A percentile compares a stretch with the other conserved stretches of the same genome.
phyloP scores from a whole-genome alignment of 1,140 invertebrate genomes.

The Pentalonia nigronervosa region DNA sequence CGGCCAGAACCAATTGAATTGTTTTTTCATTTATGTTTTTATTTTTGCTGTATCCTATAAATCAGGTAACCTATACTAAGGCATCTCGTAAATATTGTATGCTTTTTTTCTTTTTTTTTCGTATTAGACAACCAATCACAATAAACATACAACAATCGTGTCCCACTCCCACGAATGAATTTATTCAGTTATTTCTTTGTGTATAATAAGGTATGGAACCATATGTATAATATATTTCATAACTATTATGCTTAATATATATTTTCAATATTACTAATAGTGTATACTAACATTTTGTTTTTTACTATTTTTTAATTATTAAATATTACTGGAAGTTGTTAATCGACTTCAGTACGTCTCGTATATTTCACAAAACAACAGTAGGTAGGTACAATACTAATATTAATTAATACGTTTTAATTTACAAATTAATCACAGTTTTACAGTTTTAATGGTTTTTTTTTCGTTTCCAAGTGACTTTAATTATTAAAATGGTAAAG shows the following conservation, averaged over 20 bases:
- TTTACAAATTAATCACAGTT: neutral
- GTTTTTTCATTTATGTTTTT: neutral
- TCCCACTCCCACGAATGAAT: neutral
- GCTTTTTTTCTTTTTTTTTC: no score
- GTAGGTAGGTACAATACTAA: no score
- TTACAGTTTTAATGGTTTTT: neutral
- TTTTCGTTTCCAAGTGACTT: neutral
- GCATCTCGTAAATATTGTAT: neutral
- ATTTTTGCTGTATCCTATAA: neutral
- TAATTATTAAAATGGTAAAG: neutral
- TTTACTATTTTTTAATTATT: neutral
- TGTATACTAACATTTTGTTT: neutral
- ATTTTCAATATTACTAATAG: neutral
- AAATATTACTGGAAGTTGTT: neutral
- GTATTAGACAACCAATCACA: neutral
- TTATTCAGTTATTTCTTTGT: neutral
- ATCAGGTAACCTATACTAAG: neutral
- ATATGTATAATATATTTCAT: neutral
- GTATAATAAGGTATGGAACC: neutral
- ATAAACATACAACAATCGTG: neutral
- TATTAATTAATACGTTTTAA: no score
- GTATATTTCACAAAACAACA: neutral
- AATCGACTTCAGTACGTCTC: neutral
- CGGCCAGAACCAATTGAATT: neutral
- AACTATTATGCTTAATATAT: neutral